Evolutionary conservation across 1,140 invertebrate genomes (phyloP).

Genomic region (Zeugodacus cucurbitae): DNA sequence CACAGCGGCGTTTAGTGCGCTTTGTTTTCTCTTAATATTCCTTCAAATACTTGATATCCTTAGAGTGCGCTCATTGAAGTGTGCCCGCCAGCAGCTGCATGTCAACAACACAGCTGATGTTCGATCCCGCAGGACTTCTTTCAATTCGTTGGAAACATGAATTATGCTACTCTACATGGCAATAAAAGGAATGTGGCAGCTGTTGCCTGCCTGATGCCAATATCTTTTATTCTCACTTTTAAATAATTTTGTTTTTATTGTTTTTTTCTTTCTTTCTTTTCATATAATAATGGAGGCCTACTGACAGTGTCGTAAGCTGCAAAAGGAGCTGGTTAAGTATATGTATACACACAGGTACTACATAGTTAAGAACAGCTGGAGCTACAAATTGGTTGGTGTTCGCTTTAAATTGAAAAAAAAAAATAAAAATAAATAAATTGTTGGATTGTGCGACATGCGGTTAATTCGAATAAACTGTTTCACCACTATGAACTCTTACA

Average conservation of each 20-base stretch:
- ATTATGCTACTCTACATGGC: neutral
- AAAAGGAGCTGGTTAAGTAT: neutral
- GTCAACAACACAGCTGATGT: neutral
- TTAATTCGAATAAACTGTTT: neutral
- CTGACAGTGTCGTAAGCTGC: neutral
- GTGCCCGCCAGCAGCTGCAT: conserved; percentile 16
- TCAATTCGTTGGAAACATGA: neutral
- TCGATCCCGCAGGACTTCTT: conserved; percentile 3
- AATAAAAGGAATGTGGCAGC: conserved; percentile 15
- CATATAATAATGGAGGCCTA: neutral
- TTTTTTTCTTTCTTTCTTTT: no score
- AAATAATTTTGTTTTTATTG: neutral
- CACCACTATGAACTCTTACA: neutral
- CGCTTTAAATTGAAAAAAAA: neutral
- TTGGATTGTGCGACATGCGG: no score
- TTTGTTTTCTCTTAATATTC: neutral
- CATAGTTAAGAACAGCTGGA: neutral
- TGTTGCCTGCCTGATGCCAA: neutral
- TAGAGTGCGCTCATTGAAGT: neutral
- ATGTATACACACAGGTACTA: no score
- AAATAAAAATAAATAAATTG: neutral
- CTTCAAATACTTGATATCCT: neutral
- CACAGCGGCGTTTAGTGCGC: neutral
- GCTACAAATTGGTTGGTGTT: neutral
- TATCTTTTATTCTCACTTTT: conserved; percentile 3